A percentile compares a stretch with the other conserved stretches of the same genome.
Conservation (phyloP, 1,140 invertebrate species). For the Saccostrea echinata region DNA sequence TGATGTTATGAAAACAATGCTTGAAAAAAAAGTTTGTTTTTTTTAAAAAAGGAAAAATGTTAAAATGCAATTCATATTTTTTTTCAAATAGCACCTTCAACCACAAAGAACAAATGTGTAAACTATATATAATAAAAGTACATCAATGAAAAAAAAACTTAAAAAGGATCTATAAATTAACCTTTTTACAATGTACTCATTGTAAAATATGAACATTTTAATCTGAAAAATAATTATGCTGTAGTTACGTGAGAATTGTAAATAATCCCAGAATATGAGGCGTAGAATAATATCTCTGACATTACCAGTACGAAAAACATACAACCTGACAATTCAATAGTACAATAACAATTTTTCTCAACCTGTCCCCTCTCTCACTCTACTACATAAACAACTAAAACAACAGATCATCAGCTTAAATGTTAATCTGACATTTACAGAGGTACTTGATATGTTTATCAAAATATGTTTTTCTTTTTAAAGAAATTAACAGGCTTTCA, state of each 20-base stretch:
- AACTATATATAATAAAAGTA: conserved; percentile 20
- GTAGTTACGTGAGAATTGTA: conserved; percentile 25
- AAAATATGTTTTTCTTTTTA: neutral
- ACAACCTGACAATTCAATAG: conserved; percentile 23
- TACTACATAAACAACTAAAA: neutral
- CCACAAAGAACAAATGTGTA: conserved; percentile 28
- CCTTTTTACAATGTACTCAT: neutral
- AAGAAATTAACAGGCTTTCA: neutral
- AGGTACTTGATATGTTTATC: neutral
- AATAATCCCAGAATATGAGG: neutral
- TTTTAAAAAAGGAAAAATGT: neutral
- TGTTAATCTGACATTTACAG: neutral
- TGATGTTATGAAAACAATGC: conserved; percentile 14
- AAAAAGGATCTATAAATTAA: conserved; percentile 20
- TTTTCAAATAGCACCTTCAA: conserved; percentile 28
- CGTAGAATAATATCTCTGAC: neutral
- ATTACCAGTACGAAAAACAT: conserved; percentile 1
- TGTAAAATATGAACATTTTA: neutral
- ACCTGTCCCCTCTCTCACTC: neutral
- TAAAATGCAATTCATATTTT: neutral
- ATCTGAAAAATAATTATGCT: conserved; percentile 12
- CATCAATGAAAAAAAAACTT: neutral
- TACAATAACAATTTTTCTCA: neutral
- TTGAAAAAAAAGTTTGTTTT: neutral
- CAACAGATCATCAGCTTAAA: neutral